These are phyloP conservation scores for Cyphotilapia sp. DNA, from an alignment of 2,113 vertebrate species.

Conservation along the genomic window DNA sequence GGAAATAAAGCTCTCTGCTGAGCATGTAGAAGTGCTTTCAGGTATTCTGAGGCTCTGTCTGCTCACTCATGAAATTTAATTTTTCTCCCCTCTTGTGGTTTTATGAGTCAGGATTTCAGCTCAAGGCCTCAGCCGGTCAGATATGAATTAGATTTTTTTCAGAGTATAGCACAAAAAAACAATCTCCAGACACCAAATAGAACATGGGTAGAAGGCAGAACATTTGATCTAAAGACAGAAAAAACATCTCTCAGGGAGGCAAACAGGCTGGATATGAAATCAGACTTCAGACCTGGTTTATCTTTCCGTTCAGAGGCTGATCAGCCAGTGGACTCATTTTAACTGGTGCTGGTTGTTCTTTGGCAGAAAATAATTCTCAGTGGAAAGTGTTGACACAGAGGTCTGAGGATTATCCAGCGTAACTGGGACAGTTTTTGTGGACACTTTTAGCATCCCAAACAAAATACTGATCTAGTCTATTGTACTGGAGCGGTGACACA, in stretches of 20 bases:
- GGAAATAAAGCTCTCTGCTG: not conserved
- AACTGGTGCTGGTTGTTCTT: not conserved
- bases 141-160: not conserved
- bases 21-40: not conserved
- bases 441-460: not conserved
- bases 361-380: not conserved
- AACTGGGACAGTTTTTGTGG: not conserved
- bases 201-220: not conserved
- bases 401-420: not conserved
- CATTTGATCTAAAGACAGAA: not conserved
- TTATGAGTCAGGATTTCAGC: not conserved
- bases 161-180: not conserved
- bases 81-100: not conserved
- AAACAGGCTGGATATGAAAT: not conserved
- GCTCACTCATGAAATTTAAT: not conserved
- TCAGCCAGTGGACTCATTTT: not conserved
- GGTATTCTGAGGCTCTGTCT: not conserved
- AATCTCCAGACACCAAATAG: not conserved
- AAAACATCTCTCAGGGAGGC: not conserved
- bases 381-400: not conserved
- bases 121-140: not conserved
- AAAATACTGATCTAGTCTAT: not conserved
- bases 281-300: not conserved
- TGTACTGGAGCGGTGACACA: not conserved
- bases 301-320: not conserved